A percentile compares a stretch with the other conserved stretches of the same genome.
phyloP scores from a whole-genome alignment of 2,888 invertebrate genomes.

The Sturmia bella region DNA sequence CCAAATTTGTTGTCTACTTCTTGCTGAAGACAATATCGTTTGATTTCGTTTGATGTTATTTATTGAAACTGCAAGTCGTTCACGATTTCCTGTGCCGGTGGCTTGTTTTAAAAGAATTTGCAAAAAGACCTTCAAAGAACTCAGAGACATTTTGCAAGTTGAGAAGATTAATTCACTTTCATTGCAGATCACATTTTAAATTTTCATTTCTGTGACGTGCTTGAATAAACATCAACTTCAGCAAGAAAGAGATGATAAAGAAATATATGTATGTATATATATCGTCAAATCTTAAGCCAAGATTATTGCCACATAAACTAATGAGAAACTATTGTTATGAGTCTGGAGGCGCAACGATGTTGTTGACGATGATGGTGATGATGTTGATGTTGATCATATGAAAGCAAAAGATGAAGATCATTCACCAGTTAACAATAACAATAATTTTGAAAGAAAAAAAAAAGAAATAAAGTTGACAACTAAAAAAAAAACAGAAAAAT shows the following conservation, averaged over 20 bases:
- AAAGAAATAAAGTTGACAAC: neutral
- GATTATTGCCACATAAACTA: conserved; percentile 41
- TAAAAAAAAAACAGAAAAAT: conserved; percentile 19
- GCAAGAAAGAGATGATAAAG: conserved; percentile 1
- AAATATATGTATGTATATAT: too few relatives aligned
- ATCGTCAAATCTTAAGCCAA: conserved; percentile 35
- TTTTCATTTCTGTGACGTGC: conserved; percentile 7
- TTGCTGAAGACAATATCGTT: too few relatives aligned
- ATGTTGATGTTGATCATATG: neutral
- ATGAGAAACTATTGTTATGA: conserved; percentile 51
- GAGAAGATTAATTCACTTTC: too few relatives aligned
- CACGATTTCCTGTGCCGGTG: too few relatives aligned
- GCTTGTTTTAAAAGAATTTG: too few relatives aligned
- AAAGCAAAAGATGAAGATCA: conserved; percentile 11
- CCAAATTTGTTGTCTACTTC: too few relatives aligned
- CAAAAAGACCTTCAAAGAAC: too few relatives aligned
- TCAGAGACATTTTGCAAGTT: too few relatives aligned
- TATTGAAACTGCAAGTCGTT: too few relatives aligned
- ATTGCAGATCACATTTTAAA: too few relatives aligned
- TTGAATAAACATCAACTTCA: conserved; percentile 25
- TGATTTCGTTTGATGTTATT: too few relatives aligned
- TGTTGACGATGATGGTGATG: conserved; percentile 1
- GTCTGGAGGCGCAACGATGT: neutral
- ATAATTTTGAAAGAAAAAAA: neutral
- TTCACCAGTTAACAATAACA: conserved; percentile 27